Conservation (phyloP, 2,888 invertebrate genomes). For the Ommatoiulus sabulosus region DNA sequence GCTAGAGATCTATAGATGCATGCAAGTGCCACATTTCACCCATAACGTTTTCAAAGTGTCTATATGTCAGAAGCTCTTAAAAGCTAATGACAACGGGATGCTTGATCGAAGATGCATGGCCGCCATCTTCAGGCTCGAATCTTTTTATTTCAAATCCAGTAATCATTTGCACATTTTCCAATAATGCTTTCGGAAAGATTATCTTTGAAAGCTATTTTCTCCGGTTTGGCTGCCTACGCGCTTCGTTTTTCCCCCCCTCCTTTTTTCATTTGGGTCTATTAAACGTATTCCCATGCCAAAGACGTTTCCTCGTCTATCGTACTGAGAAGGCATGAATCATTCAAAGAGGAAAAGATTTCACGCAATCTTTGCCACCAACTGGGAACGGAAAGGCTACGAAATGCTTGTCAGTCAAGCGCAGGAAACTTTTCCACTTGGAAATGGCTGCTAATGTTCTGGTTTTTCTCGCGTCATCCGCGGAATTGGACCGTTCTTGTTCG, state of each 20-base stretch:
- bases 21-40: too few species aligned
- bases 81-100: too few species aligned
- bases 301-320: slow-evolving; percentile 12
- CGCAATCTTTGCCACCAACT: slow-evolving; percentile 48
- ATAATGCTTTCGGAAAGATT: not conserved
- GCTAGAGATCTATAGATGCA: too few species aligned
- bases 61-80: too few species aligned
- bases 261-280: slow-evolving; percentile 31
- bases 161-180: slow-evolving; percentile 30
- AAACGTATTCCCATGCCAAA: slow-evolving; percentile 33
- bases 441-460: slow-evolving; percentile 26
- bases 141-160: not conserved
- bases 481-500: slow-evolving; percentile 36
- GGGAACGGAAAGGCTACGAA: slow-evolving; percentile 50
- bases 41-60: too few species aligned
- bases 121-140: not conserved
- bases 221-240: not conserved
- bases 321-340: slow-evolving; percentile 6
- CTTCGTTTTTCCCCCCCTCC: not conserved
- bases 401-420: slow-evolving; percentile 44
- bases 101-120: too few species aligned
- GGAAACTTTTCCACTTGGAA: slow-evolving; percentile 47
- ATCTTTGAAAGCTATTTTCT: not conserved
- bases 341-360: slow-evolving; percentile 43
- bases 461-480: not conserved